Evolutionary conservation across 2,888 invertebrate species (phyloP).

Genomic region (Anticlea derivata): DNA sequence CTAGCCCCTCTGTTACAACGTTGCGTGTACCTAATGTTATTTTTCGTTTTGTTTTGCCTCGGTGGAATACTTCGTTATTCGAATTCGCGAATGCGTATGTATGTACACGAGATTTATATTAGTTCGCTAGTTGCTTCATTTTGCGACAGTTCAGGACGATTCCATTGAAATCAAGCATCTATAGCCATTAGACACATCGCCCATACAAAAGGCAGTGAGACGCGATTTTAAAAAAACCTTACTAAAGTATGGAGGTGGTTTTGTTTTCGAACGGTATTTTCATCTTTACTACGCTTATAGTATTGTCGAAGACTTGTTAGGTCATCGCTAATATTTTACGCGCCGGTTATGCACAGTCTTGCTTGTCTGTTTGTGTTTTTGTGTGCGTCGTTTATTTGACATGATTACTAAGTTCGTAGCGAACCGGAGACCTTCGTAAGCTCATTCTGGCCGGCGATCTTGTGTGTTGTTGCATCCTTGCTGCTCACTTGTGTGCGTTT

Average conservation of each 20-base stretch:
- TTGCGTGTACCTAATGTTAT: conserved; percentile 14
- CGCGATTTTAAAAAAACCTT: no score
- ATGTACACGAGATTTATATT: neutral
- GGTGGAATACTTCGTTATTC: conserved; percentile 28
- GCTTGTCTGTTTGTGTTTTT: conserved; percentile 31
- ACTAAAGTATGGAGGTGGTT: no score
- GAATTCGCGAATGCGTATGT: conserved; percentile 27
- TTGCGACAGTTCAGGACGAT: neutral
- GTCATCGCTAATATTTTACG: conserved; percentile 1
- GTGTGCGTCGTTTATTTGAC: conserved; percentile 48
- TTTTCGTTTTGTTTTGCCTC: conserved; percentile 25
- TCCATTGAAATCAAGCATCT: no score
- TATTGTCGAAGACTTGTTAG: neutral
- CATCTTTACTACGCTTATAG: no score
- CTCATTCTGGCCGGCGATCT: conserved; percentile 81
- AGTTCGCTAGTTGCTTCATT: neutral
- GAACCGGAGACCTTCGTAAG: conserved; percentile 49
- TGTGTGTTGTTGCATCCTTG: conserved; percentile 75
- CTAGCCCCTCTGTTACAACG: conserved; percentile 7
- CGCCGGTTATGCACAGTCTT: neutral
- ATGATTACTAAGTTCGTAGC: conserved; percentile 70
- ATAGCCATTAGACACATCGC: no score
- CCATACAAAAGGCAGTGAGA: no score
- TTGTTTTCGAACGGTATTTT: no score
- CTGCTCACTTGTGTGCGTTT: conserved; percentile 63